Conservation (phyloP, 1,140 invertebrate genomes). For the Cylas formicarius region DNA sequence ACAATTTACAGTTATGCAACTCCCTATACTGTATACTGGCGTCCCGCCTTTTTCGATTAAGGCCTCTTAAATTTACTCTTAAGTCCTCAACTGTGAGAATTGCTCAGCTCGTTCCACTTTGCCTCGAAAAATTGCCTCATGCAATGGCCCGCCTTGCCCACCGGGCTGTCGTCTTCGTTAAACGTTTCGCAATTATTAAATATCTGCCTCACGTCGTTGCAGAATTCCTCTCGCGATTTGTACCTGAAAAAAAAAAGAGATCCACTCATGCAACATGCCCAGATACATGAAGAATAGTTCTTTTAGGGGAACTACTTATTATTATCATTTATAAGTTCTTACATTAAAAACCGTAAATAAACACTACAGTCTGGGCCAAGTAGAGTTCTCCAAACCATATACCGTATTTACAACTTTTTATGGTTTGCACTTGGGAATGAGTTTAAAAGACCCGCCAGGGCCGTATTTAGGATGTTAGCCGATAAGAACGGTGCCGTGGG, state of each 20-base stretch:
- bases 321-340: not conserved
- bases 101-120: constrained; percentile 65
- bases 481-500: no score
- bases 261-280: no score
- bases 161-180: constrained; percentile 95
- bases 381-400: no score
- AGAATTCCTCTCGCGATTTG: constrained; percentile 82
- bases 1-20: constrained; percentile 1
- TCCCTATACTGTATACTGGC: not conserved
- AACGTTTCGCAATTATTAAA: constrained; percentile 97
- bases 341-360: not conserved
- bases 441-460: no score
- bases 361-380: no score
- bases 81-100: constrained; percentile 39
- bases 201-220: constrained; percentile 81
- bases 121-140: constrained; percentile 88
- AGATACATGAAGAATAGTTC: no score
- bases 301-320: not conserved
- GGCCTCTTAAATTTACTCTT: constrained; percentile 12
- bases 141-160: constrained; percentile 87
- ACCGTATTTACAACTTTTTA: no score
- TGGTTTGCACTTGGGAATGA: no score
- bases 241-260: constrained; percentile 57
- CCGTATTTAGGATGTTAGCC: no score
- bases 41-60: constrained; percentile 12